These are phyloP conservation scores for Amphipyra berbera DNA, from an alignment of 2,888 invertebrate species.

Conservation along the genomic window DNA sequence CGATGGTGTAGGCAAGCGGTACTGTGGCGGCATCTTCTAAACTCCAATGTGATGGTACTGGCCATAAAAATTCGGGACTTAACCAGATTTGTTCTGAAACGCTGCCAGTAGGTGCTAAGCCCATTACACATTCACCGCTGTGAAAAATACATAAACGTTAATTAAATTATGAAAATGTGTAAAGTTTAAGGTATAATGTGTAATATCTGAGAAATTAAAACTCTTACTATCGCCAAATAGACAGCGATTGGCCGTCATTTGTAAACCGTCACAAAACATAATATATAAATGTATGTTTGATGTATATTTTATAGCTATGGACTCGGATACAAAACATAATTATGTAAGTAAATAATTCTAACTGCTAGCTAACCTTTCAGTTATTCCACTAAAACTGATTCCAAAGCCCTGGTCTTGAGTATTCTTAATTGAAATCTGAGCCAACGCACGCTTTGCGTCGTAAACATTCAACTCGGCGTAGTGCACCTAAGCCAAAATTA, in stretches of 20 bases:
- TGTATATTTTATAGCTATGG: too few species aligned
- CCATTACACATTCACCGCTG: conserved; percentile 90
- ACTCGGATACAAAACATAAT: too few species aligned
- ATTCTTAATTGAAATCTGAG: background rate
- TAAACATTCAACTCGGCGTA: background rate
- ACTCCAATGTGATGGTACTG: conserved; percentile 92
- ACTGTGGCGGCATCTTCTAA: conserved; percentile 93
- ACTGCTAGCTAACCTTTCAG: background rate
- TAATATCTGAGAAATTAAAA: too few species aligned
- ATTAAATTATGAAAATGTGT: too few species aligned
- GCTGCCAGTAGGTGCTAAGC: conserved; percentile 86
- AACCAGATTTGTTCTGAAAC: conserved; percentile 70
- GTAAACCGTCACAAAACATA: too few species aligned
- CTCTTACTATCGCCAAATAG: too few species aligned
- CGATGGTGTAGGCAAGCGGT: conserved; percentile 92
- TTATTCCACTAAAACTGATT: conserved; percentile 22
- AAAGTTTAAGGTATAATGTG: too few species aligned
- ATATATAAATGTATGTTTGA: too few species aligned
- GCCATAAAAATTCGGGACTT: conserved; percentile 88
- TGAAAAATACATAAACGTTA: background rate
- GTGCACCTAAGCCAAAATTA: too few species aligned
- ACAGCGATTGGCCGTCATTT: too few species aligned
- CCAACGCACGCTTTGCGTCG: background rate
- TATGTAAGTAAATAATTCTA: background rate
- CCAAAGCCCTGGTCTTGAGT: conserved; percentile 5